A percentile compares a stretch with the other conserved stretches of the same genome.
These are phyloP conservation scores for Pachyuromys duprasi DNA, from an alignment of 2,797 vertebrate genomes.

Conservation along the genomic window DNA sequence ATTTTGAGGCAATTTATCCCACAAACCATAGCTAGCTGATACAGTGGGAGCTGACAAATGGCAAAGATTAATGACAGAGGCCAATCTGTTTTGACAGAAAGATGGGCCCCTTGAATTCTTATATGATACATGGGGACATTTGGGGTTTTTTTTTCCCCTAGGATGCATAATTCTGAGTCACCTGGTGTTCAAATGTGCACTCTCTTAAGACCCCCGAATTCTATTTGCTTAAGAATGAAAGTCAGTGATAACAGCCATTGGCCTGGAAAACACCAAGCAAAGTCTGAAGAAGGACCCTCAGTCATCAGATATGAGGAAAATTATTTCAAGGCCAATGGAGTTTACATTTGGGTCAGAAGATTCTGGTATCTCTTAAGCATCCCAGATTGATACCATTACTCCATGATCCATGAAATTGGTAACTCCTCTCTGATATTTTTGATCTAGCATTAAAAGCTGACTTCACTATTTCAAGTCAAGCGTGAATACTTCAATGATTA, in stretches of 20 bases:
- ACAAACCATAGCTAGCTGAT: not conserved
- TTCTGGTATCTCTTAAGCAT: constrained; percentile 77
- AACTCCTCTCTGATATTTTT: constrained; percentile 78
- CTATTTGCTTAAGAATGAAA: constrained; percentile 56
- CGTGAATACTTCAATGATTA: constrained; percentile 73
- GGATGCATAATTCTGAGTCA: constrained; percentile 19
- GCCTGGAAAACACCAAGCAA: constrained; percentile 71
- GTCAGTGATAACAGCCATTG: constrained; percentile 26
- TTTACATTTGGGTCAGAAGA: constrained; percentile 67
- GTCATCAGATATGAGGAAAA: constrained; percentile 74
- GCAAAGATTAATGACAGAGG: not conserved
- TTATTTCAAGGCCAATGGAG: constrained; percentile 78
- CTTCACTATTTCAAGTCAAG: constrained; percentile 77
- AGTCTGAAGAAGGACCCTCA: constrained; percentile 50
- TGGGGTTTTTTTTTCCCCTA: not conserved
- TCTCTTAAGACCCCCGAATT: not conserved
- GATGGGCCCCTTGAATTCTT: not conserved
- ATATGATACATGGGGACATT: not conserved
- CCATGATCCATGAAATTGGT: constrained; percentile 81
- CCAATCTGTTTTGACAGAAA: not conserved
- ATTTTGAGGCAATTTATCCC: not conserved
- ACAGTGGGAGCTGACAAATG: not conserved
- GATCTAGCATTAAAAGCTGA: constrained; percentile 78
- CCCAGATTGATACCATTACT: constrained; percentile 78
- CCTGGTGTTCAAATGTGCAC: not conserved